These are phyloP conservation scores for Aphidius colemani DNA, from an alignment of 2,888 invertebrate species.

Conservation along the genomic window DNA sequence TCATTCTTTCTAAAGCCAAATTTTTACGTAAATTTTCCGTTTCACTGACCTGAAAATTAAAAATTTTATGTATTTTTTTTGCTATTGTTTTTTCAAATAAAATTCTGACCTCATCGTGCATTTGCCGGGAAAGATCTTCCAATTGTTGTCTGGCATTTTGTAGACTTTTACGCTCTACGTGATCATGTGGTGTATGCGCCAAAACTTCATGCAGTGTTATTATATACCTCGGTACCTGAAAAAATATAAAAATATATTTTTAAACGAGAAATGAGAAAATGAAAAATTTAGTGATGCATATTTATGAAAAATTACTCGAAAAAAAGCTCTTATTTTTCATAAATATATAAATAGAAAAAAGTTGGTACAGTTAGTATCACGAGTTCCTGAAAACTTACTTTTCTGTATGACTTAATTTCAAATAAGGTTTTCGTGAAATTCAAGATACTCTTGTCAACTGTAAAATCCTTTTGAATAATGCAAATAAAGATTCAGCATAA, in stretches of 20 bases:
- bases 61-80: conserved; percentile 1
- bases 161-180: conserved; percentile 87
- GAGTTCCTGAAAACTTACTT: no score
- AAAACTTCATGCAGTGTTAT: conserved; percentile 87
- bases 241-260: not conserved
- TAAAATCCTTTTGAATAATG: no score
- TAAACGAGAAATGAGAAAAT: not conserved
- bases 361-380: no score
- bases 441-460: no score
- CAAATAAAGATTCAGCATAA: no score
- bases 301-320: no score
- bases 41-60: conserved; percentile 74
- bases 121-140: conserved; percentile 82
- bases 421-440: no score
- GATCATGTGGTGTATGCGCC: conserved; percentile 92
- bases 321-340: no score
- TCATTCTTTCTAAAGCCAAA: conserved; percentile 89
- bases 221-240: conserved; percentile 87
- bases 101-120: conserved; percentile 79
- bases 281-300: no score
- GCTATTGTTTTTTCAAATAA: not conserved
- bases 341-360: no score
- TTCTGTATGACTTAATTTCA: no score
- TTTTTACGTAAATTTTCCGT: conserved; percentile 91
- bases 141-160: conserved; percentile 86